phyloP scores from a whole-genome alignment of 2,113 vertebrate species.

The Argyrosomus japonicus region DNA sequence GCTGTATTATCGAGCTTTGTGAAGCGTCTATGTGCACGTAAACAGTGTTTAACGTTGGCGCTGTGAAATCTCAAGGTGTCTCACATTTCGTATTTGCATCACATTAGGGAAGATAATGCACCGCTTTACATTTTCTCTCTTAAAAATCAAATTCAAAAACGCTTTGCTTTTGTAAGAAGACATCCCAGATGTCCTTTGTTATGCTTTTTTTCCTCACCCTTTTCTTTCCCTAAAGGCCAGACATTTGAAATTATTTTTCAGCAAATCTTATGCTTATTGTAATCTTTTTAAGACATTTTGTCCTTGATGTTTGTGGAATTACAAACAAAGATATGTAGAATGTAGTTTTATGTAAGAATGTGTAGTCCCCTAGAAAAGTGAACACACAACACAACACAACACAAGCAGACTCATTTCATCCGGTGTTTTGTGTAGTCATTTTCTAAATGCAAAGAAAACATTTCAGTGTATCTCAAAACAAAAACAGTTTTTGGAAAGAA shows the following conservation, averaged over 20 bases:
- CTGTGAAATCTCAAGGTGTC: conserved; percentile 64
- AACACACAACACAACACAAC: neutral
- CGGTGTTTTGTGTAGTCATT: neutral
- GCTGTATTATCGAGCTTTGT: conserved; percentile 54
- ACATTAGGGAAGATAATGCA: conserved; percentile 61
- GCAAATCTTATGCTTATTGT: conserved; percentile 10
- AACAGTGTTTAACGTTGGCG: conserved; percentile 59
- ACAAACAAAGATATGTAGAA: neutral
- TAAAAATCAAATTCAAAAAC: conserved; percentile 61
- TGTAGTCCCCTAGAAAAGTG: neutral
- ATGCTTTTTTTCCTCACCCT: conserved; percentile 32
- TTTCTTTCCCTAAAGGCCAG: conserved; percentile 64
- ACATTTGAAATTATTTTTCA: conserved; percentile 59
- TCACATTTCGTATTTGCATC: conserved; percentile 66
- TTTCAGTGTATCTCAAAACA: neutral
- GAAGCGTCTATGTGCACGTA: conserved; percentile 53
- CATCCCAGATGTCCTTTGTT: conserved; percentile 57
- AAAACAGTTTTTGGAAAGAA: neutral
- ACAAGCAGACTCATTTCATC: neutral
- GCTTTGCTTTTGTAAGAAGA: conserved; percentile 49
- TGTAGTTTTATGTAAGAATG: neutral
- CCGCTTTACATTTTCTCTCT: conserved; percentile 51
- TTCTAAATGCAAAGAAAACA: neutral
- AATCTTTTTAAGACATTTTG: conserved; percentile 59
- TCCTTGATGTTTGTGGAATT: conserved; percentile 18